These are phyloP conservation scores for Andinoacara biseriatus DNA, from an alignment of 2,113 vertebrate genomes.

Conservation along the genomic window DNA sequence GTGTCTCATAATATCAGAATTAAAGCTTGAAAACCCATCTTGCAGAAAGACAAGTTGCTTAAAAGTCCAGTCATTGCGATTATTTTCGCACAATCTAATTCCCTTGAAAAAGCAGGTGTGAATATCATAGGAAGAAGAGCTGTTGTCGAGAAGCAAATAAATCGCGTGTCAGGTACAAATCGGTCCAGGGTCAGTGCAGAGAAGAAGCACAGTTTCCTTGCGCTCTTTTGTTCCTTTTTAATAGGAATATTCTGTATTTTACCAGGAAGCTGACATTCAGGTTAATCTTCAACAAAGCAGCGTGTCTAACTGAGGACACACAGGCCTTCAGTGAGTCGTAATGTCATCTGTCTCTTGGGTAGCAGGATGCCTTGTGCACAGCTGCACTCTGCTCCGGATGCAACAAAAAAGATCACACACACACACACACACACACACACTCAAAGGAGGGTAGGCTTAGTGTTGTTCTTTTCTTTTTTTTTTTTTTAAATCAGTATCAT, in stretches of 20 bases:
- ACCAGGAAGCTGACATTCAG: constrained; percentile 30
- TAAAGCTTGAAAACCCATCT: neutral
- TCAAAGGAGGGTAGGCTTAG: constrained; percentile 14
- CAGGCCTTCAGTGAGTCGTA: constrained; percentile 37
- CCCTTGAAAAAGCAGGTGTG: neutral
- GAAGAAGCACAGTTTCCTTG: neutral
- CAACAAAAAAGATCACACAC: constrained; percentile 54
- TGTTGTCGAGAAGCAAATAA: neutral
- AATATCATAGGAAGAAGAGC: neutral
- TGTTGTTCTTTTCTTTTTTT: neutral
- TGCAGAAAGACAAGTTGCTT: neutral
- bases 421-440: constrained; percentile 5
- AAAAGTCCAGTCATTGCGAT: neutral
- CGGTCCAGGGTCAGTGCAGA: neutral
- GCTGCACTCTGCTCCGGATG: constrained; percentile 82
- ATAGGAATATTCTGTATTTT: constrained; percentile 20
- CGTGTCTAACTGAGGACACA: constrained; percentile 26
- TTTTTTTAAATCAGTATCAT: constrained; percentile 40
- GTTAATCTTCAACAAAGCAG: constrained; percentile 44
- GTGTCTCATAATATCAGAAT: neutral
- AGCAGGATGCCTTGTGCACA: constrained; percentile 81
- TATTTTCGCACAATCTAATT: neutral
- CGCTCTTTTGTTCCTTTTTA: neutral
- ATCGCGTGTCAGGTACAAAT: neutral
- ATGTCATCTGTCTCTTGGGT: constrained; percentile 46